Percentiles rank a stretch among this genome's conserved stretches.
phyloP scores from a whole-genome alignment of 2,888 invertebrate genomes.

The Rhingia campestris region DNA sequence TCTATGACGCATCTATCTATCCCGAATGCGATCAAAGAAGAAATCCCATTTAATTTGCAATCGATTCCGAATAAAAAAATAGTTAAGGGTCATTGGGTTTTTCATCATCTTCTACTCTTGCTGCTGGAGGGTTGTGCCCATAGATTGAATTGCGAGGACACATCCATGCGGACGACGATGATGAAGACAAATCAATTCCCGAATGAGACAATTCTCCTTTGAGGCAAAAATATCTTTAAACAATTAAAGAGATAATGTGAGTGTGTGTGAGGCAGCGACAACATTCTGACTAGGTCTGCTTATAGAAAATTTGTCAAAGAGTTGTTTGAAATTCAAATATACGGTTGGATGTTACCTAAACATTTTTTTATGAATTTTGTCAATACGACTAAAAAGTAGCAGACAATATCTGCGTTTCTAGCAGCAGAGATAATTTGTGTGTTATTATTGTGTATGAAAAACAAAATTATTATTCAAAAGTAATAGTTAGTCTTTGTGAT shows the following conservation, averaged over 20 bases:
- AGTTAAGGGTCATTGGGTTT: constrained; percentile 29
- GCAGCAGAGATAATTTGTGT: too few species aligned
- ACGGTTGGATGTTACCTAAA: too few species aligned
- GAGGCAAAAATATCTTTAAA: constrained; percentile 1
- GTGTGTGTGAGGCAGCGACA: neutral
- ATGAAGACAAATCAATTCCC: constrained; percentile 5
- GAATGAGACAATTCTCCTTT: neutral
- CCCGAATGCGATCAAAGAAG: neutral
- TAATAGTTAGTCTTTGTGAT: too few species aligned
- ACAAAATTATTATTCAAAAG: too few species aligned
- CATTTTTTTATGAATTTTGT: too few species aligned
- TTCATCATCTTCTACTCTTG: neutral
- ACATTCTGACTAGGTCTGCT: neutral
- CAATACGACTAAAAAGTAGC: too few species aligned
- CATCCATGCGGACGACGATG: neutral
- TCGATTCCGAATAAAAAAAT: constrained; percentile 15
- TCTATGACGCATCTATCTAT: neutral
- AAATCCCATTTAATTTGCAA: constrained; percentile 10
- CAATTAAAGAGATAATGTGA: neutral
- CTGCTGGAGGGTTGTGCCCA: neutral
- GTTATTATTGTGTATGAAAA: too few species aligned
- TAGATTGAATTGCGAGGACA: neutral
- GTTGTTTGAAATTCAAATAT: too few species aligned
- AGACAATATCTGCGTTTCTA: too few species aligned
- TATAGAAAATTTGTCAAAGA: too few species aligned